Evolutionary conservation across 2,113 vertebrate genomes (phyloP).

Genomic region (Eulacestoma nigropectus): DNA sequence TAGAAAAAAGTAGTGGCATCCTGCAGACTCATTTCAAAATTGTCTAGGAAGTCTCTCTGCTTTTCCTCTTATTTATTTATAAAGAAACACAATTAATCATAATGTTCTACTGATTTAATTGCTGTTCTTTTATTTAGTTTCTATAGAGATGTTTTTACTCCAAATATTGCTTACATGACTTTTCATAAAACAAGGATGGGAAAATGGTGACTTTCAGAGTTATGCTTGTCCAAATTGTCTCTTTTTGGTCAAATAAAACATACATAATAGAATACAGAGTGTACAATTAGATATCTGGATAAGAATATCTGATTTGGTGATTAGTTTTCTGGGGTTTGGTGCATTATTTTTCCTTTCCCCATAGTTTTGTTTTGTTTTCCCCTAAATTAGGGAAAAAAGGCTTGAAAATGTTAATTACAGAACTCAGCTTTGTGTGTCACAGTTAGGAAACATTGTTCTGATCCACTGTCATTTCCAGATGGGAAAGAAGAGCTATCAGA

Average conservation of each 20-base stretch:
- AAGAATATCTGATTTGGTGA: background rate
- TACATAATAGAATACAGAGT: background rate
- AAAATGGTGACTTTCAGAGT: background rate
- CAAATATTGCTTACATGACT: background rate
- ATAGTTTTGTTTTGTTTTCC: no score
- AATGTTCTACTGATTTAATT: background rate
- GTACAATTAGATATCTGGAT: background rate
- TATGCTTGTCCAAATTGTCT: background rate
- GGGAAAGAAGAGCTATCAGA: background rate
- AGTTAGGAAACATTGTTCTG: background rate
- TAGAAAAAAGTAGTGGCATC: background rate
- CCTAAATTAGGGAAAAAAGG: background rate
- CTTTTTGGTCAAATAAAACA: background rate
- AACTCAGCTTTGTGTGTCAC: background rate
- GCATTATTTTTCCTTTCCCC: background rate
- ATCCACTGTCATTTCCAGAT: rapidly evolving
- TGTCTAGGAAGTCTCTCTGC: background rate
- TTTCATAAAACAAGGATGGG: background rate
- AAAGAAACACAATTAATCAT: background rate
- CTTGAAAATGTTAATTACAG: background rate
- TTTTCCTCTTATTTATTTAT: background rate
- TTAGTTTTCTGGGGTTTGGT: background rate
- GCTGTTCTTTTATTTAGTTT: background rate
- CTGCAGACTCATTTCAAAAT: background rate
- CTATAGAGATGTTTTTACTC: background rate